These are phyloP conservation scores for Theonella swinhoei DNA, from an alignment of 37 sponge, comb jelly and placozoan species.

Conservation along the genomic window DNA sequence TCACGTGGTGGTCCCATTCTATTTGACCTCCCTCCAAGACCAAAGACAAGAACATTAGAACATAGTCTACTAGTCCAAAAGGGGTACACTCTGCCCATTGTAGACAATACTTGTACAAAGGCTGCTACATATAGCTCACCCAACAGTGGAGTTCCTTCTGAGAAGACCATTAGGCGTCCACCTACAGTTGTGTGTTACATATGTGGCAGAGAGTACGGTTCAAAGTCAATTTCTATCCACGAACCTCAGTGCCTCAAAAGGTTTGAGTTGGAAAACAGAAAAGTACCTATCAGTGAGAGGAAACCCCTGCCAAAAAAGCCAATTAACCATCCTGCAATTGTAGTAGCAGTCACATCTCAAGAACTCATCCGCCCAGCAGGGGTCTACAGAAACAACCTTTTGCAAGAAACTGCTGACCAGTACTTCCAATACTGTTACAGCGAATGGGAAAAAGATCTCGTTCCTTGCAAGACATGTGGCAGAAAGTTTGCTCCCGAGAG, in stretches of 20 bases:
- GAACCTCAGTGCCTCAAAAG: conserved; percentile 85
- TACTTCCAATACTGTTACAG: conserved; percentile 36
- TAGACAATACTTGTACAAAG: background rate
- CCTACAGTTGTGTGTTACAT: conserved; percentile 74
- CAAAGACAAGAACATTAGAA: conserved; percentile 10
- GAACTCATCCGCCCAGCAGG: background rate
- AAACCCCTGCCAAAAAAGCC: conserved; percentile 62
- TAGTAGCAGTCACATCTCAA: background rate
- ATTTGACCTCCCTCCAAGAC: background rate
- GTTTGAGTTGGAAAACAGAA: conserved; percentile 50
- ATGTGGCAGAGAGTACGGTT: conserved; percentile 80
- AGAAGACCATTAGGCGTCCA: conserved; percentile 5
- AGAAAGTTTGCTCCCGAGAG: conserved; percentile 73
- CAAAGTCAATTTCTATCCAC: conserved; percentile 72
- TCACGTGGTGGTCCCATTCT: background rate
- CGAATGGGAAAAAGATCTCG: conserved; percentile 49
- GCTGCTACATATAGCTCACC: background rate
- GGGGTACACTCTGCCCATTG: background rate
- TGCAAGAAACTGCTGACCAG: background rate
- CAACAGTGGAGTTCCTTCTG: background rate
- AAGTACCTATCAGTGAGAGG: conserved; percentile 45
- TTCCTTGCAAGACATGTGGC: conserved; percentile 73
- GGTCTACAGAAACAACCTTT: background rate
- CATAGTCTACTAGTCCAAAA: background rate
- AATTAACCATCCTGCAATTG: background rate